phyloP scores from a whole-genome alignment of 1,140 invertebrate genomes.

The Leptinotarsa undecemlineata region DNA sequence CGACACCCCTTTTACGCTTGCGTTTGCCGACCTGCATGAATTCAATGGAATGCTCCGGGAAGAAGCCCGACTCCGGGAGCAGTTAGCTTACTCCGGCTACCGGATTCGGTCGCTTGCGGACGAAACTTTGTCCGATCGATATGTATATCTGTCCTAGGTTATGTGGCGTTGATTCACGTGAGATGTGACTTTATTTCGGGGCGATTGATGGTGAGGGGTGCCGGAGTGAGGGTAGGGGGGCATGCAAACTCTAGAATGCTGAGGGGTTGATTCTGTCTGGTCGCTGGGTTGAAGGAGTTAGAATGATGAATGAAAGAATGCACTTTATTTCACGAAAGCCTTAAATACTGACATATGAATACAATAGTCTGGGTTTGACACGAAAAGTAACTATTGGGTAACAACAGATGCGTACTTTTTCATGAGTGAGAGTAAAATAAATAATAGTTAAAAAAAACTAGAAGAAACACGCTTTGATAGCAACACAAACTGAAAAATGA shows the following conservation, averaged over 20 bases:
- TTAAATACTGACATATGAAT: too few relatives aligned
- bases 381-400: too few relatives aligned
- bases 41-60: slow-evolving; percentile 42
- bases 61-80: slow-evolving; percentile 39
- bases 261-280: too few relatives aligned
- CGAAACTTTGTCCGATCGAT: slow-evolving; percentile 16
- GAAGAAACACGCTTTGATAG: too few relatives aligned
- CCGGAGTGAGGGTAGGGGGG: neutral
- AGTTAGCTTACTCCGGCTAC: slow-evolving; percentile 49
- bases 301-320: too few relatives aligned
- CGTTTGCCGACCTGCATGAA: slow-evolving; percentile 24
- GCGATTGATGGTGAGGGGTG: neutral
- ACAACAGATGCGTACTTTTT: too few relatives aligned
- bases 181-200: slow-evolving; percentile 17
- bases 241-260: neutral
- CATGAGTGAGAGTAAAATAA: too few relatives aligned
- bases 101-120: slow-evolving; percentile 35
- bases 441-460: too few relatives aligned
- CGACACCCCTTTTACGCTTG: slow-evolving; percentile 5
- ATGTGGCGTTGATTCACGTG: slow-evolving; percentile 19
- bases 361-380: too few relatives aligned
- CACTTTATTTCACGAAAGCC: too few relatives aligned
- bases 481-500: too few relatives aligned
- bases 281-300: too few relatives aligned
- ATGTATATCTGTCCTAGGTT: slow-evolving; percentile 23